Conservation (phyloP, 2,888 invertebrate genomes). For the Ormia ochracea region DNA sequence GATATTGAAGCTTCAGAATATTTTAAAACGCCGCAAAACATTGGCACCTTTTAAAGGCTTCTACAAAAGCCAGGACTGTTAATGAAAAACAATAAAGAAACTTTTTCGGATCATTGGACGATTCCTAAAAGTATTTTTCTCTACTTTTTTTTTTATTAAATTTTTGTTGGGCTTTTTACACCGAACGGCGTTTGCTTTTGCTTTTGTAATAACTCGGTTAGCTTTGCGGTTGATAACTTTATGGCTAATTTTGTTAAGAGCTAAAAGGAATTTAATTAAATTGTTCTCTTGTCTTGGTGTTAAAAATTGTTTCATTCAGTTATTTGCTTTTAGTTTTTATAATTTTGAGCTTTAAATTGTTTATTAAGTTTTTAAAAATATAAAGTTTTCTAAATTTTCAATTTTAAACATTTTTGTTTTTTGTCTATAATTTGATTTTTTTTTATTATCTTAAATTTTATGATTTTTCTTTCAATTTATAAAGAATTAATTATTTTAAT, state of each 20-base stretch:
- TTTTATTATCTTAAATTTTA: too few species aligned
- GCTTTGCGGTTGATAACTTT: neutral
- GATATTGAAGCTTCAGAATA: neutral
- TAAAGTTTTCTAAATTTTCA: too few species aligned
- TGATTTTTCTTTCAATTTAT: too few species aligned
- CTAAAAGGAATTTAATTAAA: conserved; percentile 18
- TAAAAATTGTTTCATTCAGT: conserved; percentile 36
- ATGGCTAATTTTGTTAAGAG: conserved; percentile 38
- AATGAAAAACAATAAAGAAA: conserved; percentile 12
- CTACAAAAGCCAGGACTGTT: neutral
- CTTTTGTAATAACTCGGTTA: neutral
- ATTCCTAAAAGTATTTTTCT: neutral
- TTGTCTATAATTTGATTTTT: too few species aligned
- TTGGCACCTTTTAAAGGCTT: neutral
- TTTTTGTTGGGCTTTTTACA: neutral
- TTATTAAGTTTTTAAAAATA: too few species aligned
- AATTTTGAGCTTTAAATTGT: too few species aligned
- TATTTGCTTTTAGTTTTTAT: neutral
- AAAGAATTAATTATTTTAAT: too few species aligned
- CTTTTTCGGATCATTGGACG: neutral
- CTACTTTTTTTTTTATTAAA: neutral
- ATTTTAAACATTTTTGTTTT: too few species aligned
- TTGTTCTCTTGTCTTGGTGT: neutral
- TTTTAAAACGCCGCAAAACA: neutral
- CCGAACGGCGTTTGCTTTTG: neutral